Conservation (phyloP, 2,113 vertebrate species). For the Beaufortia kweichowensis region DNA sequence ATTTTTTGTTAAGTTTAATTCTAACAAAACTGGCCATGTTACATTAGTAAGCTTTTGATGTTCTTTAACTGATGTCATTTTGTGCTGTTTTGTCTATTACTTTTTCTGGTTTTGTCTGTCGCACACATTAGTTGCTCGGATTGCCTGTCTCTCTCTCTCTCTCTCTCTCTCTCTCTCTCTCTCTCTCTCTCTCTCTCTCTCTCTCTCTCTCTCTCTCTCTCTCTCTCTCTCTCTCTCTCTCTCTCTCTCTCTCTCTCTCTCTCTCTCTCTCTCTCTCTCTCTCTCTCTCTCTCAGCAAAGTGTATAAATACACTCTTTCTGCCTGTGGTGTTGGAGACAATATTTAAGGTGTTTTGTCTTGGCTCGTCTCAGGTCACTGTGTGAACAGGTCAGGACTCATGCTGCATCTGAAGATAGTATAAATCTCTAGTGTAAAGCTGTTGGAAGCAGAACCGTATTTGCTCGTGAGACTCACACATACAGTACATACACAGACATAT, state of each 20-base stretch:
- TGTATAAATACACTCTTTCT: too few species aligned
- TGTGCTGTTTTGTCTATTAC: too few species aligned
- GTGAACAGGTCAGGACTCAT: not conserved
- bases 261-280: not conserved
- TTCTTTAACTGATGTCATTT: too few species aligned
- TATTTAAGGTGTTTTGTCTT: conserved; percentile 8
- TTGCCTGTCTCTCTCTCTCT: too few species aligned
- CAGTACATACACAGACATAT: not conserved
- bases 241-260: not conserved
- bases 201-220: not conserved
- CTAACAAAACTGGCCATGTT: too few species aligned
- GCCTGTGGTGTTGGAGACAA: not conserved
- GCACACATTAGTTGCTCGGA: too few species aligned
- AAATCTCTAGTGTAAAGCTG: conserved; percentile 10
- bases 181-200: too few species aligned
- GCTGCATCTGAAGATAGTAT: not conserved
- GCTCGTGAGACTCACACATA: not conserved
- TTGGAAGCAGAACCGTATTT: not conserved
- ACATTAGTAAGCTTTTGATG: too few species aligned
- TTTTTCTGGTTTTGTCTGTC: too few species aligned
- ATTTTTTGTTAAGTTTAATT: too few species aligned
- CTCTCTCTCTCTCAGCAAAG: not conserved
- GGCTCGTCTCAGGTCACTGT: conserved; percentile 10
- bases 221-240: not conserved
- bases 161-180: too few species aligned